phyloP scores from a whole-genome alignment of 2,888 invertebrate species.

The Epistrophella euchroma region DNA sequence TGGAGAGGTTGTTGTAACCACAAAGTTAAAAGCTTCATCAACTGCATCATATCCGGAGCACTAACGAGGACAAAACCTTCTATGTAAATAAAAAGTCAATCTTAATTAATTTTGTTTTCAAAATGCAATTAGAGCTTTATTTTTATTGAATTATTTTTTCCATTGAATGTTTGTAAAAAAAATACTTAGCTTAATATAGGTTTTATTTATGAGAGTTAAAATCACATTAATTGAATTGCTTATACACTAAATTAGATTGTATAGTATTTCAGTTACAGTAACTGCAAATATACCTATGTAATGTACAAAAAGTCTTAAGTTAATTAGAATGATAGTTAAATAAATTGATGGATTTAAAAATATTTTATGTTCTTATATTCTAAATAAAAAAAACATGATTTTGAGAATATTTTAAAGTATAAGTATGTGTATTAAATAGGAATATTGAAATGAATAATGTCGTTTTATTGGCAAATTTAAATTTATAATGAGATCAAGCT shows the following conservation, averaged over 20 bases:
- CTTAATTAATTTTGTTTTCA: constrained; percentile 20
- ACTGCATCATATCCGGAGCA: constrained; percentile 22
- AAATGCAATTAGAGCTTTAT: constrained; percentile 5
- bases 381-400: constrained; percentile 5
- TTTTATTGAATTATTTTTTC: constrained; percentile 1
- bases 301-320: not conserved
- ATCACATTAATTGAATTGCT: constrained; percentile 20
- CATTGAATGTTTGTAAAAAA: not conserved
- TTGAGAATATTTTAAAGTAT: not conserved
- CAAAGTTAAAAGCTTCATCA: constrained; percentile 61
- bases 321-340: not conserved
- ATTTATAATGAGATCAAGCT: constrained; percentile 12
- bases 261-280: constrained; percentile 9
- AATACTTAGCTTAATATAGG: constrained; percentile 42
- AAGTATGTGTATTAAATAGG: not conserved
- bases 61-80: constrained; percentile 22
- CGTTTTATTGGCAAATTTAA: not conserved
- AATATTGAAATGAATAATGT: not conserved
- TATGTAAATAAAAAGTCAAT: constrained; percentile 19
- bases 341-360: not conserved
- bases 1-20: constrained; percentile 47
- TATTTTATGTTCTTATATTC: constrained; percentile 1
- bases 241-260: not conserved
- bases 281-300: not conserved
- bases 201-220: constrained; percentile 13